Evolutionary conservation across 2,888 invertebrate species (phyloP).

Genomic region (Philereme transversata): DNA sequence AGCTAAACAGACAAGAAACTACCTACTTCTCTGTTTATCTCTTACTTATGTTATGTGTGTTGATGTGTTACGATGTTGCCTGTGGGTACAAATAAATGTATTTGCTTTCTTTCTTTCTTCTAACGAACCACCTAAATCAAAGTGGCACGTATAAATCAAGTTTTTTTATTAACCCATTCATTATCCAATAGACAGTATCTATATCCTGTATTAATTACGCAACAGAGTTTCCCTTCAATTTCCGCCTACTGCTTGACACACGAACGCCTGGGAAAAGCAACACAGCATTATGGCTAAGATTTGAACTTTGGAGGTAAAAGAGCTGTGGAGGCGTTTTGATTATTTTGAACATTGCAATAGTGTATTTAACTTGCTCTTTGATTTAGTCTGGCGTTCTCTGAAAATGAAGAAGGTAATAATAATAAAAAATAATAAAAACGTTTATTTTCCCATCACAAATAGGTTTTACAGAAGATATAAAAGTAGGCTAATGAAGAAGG

Average conservation of each 20-base stretch:
- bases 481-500: no score
- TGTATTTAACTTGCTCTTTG: constrained; percentile 17
- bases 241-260: constrained; percentile 29
- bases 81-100: no score
- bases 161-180: constrained; percentile 35
- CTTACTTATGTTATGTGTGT: no score
- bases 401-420: no score
- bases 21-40: no score
- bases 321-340: not conserved
- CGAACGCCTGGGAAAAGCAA: constrained; percentile 27
- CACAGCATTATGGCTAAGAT: constrained; percentile 17
- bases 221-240: constrained; percentile 30
- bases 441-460: no score
- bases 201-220: constrained; percentile 31
- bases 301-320: not conserved
- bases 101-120: not conserved
- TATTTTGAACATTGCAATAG: constrained; percentile 11
- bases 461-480: no score
- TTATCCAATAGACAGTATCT: constrained; percentile 27
- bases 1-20: no score
- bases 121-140: not conserved
- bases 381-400: constrained; percentile 13
- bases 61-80: no score
- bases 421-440: no score
- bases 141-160: constrained; percentile 12